Evolutionary conservation across 2,113 vertebrate species (phyloP), one percentile per base, ranked within the genome.

Genomic region (Mirounga angustirostris): DNA sequence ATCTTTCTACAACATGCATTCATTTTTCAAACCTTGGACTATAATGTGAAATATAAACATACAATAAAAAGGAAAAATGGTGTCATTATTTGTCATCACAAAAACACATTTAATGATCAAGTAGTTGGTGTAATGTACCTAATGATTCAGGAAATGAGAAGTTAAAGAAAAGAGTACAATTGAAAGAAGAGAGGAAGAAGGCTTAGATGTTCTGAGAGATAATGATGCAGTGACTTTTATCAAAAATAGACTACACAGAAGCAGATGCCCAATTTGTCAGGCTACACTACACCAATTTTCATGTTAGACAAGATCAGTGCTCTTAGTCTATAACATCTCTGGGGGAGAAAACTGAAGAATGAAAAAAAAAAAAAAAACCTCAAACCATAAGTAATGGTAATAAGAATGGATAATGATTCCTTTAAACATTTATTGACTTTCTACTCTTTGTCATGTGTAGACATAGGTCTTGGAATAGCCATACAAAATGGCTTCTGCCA

Each of bases 61-160:
- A 74, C 54, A 89, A 79, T 93, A 87, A 82, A 91, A 89, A 52
- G 28, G 58, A 56, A 82, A 94, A 95, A 1, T 56, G 14, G 9
- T 58, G 11, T 76, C 92, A 84, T 94, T 22, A 61, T 91, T 84
- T 95, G 26, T 82, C 82, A 92, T 14, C 87, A 40, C 4, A 85
- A 96, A 96, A 94, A 56, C 16, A 88, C 28, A 92, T 84, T 96
- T 79, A 83, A 30, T 4, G 2, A 90, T 79, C n/a, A 96, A 58
- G 4, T 28, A 76, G 22, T 46, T 97, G 30, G 22, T 80, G n/a
- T 67, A 97, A 86, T 71, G 86, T 33, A 93, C 28, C 13, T 52
- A 95, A 15, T 54, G 73, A 95, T 94, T 96, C 8, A 6, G 36
- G 86, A 97, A 97, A 79, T 85, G 10, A 86, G 61, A 91, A 1